Base-by-base conservation (phyloP, 2,888 invertebrate genomes). In the Drosophila quinaria region DNA sequence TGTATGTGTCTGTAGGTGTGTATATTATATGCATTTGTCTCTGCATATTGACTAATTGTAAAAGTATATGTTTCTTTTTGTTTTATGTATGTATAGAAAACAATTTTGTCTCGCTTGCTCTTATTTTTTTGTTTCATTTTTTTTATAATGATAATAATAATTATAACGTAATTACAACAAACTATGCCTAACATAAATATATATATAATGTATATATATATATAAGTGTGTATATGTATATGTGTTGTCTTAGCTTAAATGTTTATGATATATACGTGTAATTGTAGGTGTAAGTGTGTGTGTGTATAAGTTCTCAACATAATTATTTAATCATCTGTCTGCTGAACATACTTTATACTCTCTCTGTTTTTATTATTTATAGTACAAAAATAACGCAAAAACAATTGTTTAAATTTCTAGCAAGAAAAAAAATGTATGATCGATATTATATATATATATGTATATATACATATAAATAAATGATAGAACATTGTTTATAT, bases 131-230 rank as follows among this genome's bases (percentile, higher is more conserved):
- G 41, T 44, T 15, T n/a, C 47, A 29, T 25, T 42, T 46, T 51
- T 33, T 63, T 42, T 37, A 39, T 13, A 50, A 44, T 62, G 19
- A 74, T 68, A 75, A 50, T 63, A 63, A 33, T 73, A 50, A 62
- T 37, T 67, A 62, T 59, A 56, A 61, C 64, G 41, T 70, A 77
- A 76, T 66, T 80, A 78, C 60, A 77, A 80, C 81, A 77, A 68
- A 80, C 65, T 78, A 72, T 63, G 42, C 19, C 55, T 80, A 69
- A 68, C 58, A 77, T 72, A 76, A 66, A 69, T 65, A 75, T 70
- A 68, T 41, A 51, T 46, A 50, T 42, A 44, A 55, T 50, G 39
- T 66, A 51, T 60, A 50, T 55, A 25, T 60, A 50, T 55, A 25
- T 68, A 52, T 70, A 51, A 63, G 42, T 59, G 69, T 67, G 42